These are phyloP conservation scores for Pantherophis alleghaniensis DNA, from an alignment of 2,797 vertebrate species.

Conservation along the genomic window DNA sequence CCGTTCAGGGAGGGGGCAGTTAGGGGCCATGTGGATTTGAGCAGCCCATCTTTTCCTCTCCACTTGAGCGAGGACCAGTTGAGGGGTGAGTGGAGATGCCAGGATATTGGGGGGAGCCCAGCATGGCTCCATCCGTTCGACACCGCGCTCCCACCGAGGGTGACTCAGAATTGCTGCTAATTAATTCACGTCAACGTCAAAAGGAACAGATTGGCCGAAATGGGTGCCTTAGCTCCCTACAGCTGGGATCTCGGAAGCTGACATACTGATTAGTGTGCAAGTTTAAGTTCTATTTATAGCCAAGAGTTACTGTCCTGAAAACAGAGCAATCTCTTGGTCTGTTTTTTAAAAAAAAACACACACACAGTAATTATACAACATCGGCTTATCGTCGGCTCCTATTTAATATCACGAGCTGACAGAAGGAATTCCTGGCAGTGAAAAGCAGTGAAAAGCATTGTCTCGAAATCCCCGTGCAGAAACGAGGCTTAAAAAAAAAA, in stretches of 20 bases:
- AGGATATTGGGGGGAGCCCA: neutral
- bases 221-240: conserved; percentile 16
- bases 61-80: neutral
- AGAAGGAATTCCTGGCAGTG: neutral
- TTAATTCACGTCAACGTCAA: conserved; percentile 8
- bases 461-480: neutral
- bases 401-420: neutral
- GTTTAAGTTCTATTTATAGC: conserved; percentile 24
- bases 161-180: conserved; percentile 31
- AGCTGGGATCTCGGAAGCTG: conserved; percentile 31
- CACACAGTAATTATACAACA: neutral
- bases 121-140: neutral
- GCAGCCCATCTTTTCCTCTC: neutral
- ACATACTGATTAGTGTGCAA: neutral
- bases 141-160: conserved; percentile 13
- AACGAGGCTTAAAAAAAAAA: neutral
- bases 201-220: conserved; percentile 19
- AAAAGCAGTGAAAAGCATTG: neutral
- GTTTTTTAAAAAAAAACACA: conserved; percentile 3
- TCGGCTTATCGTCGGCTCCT: neutral
- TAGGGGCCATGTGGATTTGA: neutral
- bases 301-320: conserved; percentile 14
- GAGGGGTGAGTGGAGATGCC: neutral
- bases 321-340: conserved; percentile 9
- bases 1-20: neutral